These are phyloP conservation scores for Sturnira hondurensis DNA, from an alignment of 2,113 vertebrate species.

Conservation along the genomic window DNA sequence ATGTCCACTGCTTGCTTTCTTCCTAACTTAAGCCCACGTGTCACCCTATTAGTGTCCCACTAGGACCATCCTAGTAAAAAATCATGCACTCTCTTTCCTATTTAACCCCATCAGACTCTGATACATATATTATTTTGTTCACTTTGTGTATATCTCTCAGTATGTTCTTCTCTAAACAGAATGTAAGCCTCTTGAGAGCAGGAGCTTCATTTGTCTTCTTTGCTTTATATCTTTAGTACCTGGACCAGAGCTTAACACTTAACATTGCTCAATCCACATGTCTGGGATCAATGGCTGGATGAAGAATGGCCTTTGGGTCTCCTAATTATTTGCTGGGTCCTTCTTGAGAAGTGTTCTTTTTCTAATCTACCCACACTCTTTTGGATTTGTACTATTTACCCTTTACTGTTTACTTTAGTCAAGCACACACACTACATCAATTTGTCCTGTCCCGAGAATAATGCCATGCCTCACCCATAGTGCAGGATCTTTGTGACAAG, in stretches of 20 bases:
- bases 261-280: neutral
- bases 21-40: neutral
- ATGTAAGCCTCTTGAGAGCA: neutral
- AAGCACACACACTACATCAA: constrained; percentile 50
- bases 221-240: neutral
- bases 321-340: neutral
- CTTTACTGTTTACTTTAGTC: constrained; percentile 40
- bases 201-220: neutral
- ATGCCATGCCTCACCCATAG: constrained; percentile 15
- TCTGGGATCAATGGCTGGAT: neutral
- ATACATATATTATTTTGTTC: neutral
- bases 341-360: constrained; percentile 42
- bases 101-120: neutral
- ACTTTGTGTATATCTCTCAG: neutral
- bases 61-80: neutral
- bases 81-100: neutral
- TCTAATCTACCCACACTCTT: constrained; percentile 28
- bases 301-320: neutral
- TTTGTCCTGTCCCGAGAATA: constrained; percentile 41
- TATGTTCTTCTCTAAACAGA: neutral
- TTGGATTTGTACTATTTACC: constrained; percentile 43
- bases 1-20: neutral
- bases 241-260: neutral
- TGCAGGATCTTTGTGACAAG: constrained; percentile 32
- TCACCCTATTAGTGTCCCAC: neutral